phyloP scores from a whole-genome alignment of 2,797 vertebrate species.

The Neosalanx taihuensis region DNA sequence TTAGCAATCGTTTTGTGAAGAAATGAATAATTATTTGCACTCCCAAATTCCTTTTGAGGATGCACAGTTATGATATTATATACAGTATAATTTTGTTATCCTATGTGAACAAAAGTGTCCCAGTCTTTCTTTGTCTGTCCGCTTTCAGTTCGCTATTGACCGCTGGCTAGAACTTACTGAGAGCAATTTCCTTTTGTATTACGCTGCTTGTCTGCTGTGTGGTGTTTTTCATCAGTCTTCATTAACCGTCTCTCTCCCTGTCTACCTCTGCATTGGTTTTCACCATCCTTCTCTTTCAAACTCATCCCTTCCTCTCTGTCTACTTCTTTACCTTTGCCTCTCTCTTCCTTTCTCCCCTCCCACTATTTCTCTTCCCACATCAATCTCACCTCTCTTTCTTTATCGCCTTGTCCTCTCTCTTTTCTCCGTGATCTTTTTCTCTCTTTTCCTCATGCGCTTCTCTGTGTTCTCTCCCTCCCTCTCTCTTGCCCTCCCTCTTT shows the following conservation, averaged over 20 bases:
- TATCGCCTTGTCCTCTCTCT: neutral
- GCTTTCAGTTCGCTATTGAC: too few species aligned
- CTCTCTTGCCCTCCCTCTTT: neutral
- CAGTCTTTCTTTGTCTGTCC: neutral
- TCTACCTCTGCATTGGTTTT: neutral
- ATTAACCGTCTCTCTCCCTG: neutral
- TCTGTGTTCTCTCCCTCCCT: neutral
- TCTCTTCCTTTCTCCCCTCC: slow-evolving; percentile 16
- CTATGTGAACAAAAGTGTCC: neutral
- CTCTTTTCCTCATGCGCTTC: neutral
- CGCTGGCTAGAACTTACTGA: too few species aligned
- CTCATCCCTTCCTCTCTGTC: neutral
- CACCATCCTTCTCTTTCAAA: neutral
- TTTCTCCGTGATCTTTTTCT: neutral
- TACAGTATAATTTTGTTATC: too few species aligned
- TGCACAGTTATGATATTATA: too few species aligned
- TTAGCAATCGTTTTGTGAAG: too few species aligned
- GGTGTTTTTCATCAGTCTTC: neutral
- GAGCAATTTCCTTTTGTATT: too few species aligned
- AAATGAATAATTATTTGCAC: too few species aligned
- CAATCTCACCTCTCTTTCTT: slow-evolving; percentile 13
- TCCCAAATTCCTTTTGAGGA: too few species aligned
- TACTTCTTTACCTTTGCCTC: neutral
- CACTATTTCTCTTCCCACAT: neutral
- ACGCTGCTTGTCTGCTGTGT: too few species aligned